Evolutionary conservation across 2,888 invertebrate species (phyloP).

Genomic region (Odontocerum albicorne): DNA sequence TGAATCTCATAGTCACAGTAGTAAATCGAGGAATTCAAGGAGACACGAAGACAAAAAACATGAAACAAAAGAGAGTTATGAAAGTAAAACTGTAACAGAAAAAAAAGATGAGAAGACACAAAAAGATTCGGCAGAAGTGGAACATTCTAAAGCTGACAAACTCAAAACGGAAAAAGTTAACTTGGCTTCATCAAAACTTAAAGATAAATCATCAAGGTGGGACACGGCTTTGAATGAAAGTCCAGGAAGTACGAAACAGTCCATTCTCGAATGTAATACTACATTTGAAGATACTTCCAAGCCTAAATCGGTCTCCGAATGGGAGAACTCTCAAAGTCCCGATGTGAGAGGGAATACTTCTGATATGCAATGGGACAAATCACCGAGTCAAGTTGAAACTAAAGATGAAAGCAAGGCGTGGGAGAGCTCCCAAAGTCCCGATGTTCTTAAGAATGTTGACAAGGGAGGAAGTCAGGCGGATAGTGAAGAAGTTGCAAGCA

Average conservation of each 20-base stretch:
- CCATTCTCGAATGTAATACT: background rate
- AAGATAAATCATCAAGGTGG: too few relatives aligned
- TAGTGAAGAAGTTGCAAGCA: background rate
- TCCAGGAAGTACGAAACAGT: background rate
- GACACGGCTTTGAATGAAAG: too few relatives aligned
- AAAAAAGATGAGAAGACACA: background rate
- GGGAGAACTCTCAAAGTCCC: constrained; percentile 11
- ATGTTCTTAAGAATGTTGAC: too few relatives aligned
- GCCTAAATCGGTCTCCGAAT: background rate
- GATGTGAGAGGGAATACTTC: background rate
- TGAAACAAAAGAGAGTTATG: background rate
- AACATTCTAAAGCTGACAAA: background rate
- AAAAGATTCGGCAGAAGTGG: background rate
- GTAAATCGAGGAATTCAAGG: background rate
- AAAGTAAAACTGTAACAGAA: background rate
- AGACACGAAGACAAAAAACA: background rate
- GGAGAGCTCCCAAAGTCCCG: too few relatives aligned
- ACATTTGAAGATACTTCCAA: too few relatives aligned
- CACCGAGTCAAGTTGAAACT: background rate
- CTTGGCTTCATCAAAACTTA: too few relatives aligned
- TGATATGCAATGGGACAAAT: background rate
- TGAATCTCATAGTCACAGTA: background rate
- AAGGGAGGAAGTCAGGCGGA: background rate
- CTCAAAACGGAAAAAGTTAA: background rate
- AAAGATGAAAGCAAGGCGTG: background rate